Percentiles rank a stretch among this genome's conserved stretches.
These are phyloP conservation scores for Pterocles burchelli DNA, from an alignment of 2,113 vertebrate species.

Conservation along the genomic window DNA sequence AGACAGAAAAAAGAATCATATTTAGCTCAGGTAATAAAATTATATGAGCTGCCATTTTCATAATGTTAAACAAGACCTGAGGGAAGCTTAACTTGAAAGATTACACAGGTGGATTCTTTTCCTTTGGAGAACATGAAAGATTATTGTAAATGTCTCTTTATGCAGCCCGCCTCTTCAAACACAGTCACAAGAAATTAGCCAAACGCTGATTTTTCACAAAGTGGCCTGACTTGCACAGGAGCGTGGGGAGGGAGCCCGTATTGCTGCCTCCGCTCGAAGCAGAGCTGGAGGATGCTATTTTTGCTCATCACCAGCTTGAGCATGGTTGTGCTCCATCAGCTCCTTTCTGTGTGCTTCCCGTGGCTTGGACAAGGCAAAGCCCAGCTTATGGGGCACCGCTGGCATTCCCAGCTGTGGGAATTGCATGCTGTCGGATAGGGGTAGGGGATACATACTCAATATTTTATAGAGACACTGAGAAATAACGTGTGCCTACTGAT, in stretches of 20 bases:
- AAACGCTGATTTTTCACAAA: not conserved
- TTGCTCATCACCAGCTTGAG: fast-evolving
- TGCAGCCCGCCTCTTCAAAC: not conserved
- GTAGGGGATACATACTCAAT: not conserved
- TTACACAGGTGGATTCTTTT: slow-evolving; percentile 55
- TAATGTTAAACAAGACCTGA: slow-evolving; percentile 62
- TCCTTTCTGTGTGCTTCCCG: not conserved
- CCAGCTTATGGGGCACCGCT: fast-evolving
- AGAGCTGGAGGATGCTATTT: fast-evolving
- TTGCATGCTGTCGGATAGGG: fast-evolving
- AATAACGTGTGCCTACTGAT: too few species aligned
- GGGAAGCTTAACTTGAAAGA: slow-evolving; percentile 56
- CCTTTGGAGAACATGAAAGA: slow-evolving; percentile 37
- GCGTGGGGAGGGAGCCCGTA: not conserved
- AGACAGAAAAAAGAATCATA: slow-evolving; percentile 59
- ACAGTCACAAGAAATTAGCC: slow-evolving; percentile 15
- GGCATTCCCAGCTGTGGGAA: not conserved
- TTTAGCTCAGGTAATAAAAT: slow-evolving; percentile 59
- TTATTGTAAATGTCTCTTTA: slow-evolving; percentile 42
- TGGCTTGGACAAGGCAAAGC: not conserved
- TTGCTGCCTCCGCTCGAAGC: not conserved
- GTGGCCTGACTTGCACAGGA: not conserved
- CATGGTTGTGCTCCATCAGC: not conserved
- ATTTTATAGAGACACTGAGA: not conserved
- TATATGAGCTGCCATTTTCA: slow-evolving; percentile 62